Base-by-base conservation (phyloP, 2,888 invertebrate genomes). In the Tetragnatha montana region DNA sequence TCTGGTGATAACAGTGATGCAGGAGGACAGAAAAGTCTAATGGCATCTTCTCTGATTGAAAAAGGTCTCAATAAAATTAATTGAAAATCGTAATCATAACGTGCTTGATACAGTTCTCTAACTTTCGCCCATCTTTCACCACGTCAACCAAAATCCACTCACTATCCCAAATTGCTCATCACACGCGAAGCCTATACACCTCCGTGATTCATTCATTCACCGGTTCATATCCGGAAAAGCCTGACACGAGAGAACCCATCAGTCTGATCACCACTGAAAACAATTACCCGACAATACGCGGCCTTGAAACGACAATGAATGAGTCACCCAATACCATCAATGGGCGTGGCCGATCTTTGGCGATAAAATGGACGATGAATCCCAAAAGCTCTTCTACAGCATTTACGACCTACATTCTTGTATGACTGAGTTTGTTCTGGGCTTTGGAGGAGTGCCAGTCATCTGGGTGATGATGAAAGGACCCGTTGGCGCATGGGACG, bases 391-490 rank as follows among this genome's bases (percentile, higher is more conserved):
- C 51, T 21, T 75, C 83, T 50, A n/a, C 84, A 21, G 35, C 76
- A 21, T 86, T 79, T 75, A 81, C 81, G 87, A 75, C 81, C 87
- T 80, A 87, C 81, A 87, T 87, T 81, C 69, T 81, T 87, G 74
- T 87, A 79, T 80, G 50, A 49, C 73, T 47, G 81, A 60, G 60
- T n/a, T 87, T 87, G 75, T 81, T 87, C 87, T 17, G 35, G 60
- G 6, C 73, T 69, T 87, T 87, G 87, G 87, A 73, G 75, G n/a
- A 17, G 8, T 73, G 87, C 87, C 87, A 87, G 69, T 49, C 17
- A 22, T 51, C 60, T 80, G n/a, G n/a, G 14, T n/a, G n/a, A 50
- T 17, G 78, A 35, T n/a, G 35, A 79, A 79, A 87, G 21, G 87
- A 81, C 35, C 79, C 85, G 35, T 79, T 79, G 70, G 70, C 50